phyloP scores from a whole-genome alignment of 2,113 vertebrate genomes.

The Peromyscus leucopus region DNA sequence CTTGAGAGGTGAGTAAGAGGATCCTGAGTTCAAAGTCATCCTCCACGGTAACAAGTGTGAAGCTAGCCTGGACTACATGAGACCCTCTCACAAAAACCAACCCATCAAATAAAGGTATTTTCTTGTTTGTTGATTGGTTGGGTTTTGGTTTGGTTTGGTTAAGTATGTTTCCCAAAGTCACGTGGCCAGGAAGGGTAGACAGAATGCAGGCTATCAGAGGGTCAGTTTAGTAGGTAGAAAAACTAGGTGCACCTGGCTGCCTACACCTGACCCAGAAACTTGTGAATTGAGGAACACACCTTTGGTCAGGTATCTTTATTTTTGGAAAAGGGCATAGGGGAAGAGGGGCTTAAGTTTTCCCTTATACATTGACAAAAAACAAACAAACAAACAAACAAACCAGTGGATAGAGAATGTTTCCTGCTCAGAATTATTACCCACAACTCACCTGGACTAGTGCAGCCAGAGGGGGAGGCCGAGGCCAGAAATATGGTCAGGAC shows the following conservation, averaged over 20 bases:
- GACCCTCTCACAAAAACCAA: background rate
- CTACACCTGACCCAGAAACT: background rate
- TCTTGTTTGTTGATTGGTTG: no score
- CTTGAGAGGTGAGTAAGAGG: background rate
- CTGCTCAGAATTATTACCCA: background rate
- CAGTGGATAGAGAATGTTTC: background rate
- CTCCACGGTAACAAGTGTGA: no score
- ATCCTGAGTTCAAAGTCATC: background rate
- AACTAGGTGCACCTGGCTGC: background rate
- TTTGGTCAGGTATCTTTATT: background rate
- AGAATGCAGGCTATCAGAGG: background rate
- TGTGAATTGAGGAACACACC: background rate
- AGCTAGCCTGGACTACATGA: background rate
- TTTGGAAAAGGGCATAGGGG: background rate
- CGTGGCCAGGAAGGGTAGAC: background rate
- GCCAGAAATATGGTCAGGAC: background rate
- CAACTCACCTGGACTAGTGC: background rate
- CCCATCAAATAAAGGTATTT: background rate
- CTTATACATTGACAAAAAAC: background rate
- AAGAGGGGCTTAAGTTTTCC: background rate
- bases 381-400: background rate
- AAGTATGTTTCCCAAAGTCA: background rate
- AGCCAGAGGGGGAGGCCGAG: background rate
- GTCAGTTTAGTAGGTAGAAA: background rate
- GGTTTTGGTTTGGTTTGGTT: background rate